Conservation (phyloP, 2,888 invertebrate genomes). For the Rapana venosa region DNA sequence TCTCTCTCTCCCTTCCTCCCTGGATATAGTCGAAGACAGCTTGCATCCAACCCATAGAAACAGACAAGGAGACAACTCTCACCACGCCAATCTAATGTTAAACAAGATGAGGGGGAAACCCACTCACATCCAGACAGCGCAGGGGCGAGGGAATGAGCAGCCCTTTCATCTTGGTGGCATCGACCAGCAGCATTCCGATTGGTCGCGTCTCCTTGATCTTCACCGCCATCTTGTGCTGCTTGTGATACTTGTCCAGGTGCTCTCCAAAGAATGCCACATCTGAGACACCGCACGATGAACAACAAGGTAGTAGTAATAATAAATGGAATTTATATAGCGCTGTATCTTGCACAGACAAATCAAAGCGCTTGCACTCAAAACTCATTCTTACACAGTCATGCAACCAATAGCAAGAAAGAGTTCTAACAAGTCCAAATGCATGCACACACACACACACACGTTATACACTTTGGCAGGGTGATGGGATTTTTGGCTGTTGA, state of each 20-base stretch:
- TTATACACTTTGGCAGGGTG: too few relatives aligned
- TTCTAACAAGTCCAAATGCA: too few relatives aligned
- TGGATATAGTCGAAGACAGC: too few relatives aligned
- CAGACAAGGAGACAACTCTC: neutral
- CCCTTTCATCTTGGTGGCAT: conserved; percentile 86
- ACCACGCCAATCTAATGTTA: neutral
- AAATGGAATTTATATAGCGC: too few relatives aligned
- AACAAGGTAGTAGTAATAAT: too few relatives aligned
- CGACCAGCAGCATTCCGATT: conserved; percentile 86
- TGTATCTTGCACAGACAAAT: too few relatives aligned
- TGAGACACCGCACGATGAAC: conserved; percentile 52
- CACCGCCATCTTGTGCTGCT: conserved; percentile 85
- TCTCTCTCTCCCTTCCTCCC: too few relatives aligned
- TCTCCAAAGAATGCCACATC: conserved; percentile 84
- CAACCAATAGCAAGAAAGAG: too few relatives aligned
- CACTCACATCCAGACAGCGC: conserved; percentile 83
- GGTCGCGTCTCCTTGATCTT: conserved; percentile 84
- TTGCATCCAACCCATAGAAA: neutral
- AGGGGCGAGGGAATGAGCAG: conserved; percentile 86
- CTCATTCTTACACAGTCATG: too few relatives aligned
- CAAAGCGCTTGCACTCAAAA: too few relatives aligned
- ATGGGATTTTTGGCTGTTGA: too few relatives aligned
- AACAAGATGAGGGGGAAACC: neutral
- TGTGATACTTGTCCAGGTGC: conserved; percentile 85
- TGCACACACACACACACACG: too few relatives aligned